Percentiles rank a stretch among this genome's conserved stretches.
These are phyloP conservation scores for Campoplex nolae DNA, from an alignment of 2,888 invertebrate genomes.

Conservation along the genomic window DNA sequence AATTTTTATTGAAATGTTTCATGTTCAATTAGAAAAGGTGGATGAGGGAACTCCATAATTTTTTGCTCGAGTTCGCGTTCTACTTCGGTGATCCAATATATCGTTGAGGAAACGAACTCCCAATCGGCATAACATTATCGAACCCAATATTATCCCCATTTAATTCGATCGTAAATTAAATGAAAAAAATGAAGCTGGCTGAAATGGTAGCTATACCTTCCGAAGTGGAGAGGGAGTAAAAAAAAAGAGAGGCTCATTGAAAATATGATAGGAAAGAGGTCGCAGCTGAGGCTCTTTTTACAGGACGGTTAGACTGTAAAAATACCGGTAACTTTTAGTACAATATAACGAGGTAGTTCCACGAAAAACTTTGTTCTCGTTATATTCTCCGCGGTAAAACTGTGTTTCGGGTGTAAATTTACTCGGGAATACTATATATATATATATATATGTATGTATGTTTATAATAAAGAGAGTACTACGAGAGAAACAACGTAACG, in stretches of 20 bases:
- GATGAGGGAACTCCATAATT: neutral
- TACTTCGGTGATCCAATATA: neutral
- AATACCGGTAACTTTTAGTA: constrained; percentile 17
- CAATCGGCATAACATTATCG: neutral
- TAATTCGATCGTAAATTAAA: neutral
- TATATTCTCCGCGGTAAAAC: constrained; percentile 3
- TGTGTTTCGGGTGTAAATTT: constrained; percentile 24
- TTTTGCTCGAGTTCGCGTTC: neutral
- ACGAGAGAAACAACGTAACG: constrained; percentile 37
- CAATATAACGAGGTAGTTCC: constrained; percentile 48
- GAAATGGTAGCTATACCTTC: neutral
- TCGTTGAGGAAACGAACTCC: neutral
- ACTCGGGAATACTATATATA: neutral
- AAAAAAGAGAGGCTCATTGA: neutral
- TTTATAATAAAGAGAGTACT: constrained; percentile 1
- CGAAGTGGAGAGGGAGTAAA: neutral
- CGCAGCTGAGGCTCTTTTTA: neutral
- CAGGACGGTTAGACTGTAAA: neutral
- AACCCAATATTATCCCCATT: neutral
- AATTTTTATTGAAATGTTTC: neutral
- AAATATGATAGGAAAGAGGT: constrained; percentile 6
- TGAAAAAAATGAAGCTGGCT: neutral
- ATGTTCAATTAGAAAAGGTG: no score
- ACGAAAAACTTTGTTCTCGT: constrained; percentile 48
- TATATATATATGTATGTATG: constrained; percentile 7